phyloP scores from a whole-genome alignment of 2,113 vertebrate species.

The Haemorhous mexicanus region DNA sequence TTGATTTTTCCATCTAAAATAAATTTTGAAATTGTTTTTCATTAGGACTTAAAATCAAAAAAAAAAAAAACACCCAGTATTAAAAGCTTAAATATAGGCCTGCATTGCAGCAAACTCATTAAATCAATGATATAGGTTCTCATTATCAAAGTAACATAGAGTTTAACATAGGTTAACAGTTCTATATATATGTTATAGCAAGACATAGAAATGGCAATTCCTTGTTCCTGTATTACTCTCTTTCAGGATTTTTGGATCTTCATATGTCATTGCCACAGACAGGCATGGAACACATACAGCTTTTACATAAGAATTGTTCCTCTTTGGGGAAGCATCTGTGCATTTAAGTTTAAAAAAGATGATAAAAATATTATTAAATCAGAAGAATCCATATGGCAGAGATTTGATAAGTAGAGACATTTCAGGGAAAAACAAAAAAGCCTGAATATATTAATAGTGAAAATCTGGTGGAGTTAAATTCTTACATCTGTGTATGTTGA shows the following conservation, averaged over 20 bases:
- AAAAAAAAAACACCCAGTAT: accelerated
- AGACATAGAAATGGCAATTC: background rate
- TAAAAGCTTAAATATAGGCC: background rate
- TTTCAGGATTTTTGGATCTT: background rate
- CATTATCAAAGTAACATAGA: background rate
- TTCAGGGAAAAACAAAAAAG: background rate
- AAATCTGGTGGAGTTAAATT: background rate
- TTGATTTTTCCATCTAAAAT: background rate
- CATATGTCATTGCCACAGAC: background rate
- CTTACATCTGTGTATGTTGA: background rate
- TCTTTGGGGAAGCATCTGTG: background rate
- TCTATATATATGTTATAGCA: background rate
- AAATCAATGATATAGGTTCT: background rate
- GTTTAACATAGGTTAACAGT: background rate
- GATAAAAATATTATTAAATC: background rate
- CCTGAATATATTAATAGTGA: background rate
- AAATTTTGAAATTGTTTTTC: background rate
- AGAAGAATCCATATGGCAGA: background rate
- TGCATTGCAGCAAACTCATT: background rate
- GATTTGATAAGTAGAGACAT: background rate
- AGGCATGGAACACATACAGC: accelerated
- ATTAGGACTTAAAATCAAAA: background rate
- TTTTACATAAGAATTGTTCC: background rate
- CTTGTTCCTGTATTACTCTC: background rate
- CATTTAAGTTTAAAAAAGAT: background rate